These are phyloP conservation scores for Lethocerus indicus DNA, from an alignment of 1,140 invertebrate genomes.

Conservation along the genomic window DNA sequence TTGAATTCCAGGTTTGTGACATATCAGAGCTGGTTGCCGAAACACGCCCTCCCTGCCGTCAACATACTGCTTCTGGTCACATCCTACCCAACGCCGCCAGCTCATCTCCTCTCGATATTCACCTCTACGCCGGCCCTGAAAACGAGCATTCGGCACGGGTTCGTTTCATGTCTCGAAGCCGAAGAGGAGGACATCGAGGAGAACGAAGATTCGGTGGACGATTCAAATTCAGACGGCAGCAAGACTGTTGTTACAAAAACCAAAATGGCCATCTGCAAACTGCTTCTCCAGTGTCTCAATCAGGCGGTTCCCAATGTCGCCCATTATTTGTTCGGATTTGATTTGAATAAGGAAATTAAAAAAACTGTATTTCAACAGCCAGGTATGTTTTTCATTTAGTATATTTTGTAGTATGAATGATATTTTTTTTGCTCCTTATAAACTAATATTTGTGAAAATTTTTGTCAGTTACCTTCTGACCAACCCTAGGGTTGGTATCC, in stretches of 20 bases:
- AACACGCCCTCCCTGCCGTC: constrained; percentile 50
- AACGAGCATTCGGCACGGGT: constrained; percentile 52
- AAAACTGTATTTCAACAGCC: constrained; percentile 51
- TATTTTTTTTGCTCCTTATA: not conserved
- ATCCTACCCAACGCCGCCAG: constrained; percentile 41
- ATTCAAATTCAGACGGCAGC: constrained; percentile 14
- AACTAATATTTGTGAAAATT: too few relatives aligned
- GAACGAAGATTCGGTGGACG: constrained; percentile 15
- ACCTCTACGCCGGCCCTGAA: constrained; percentile 35
- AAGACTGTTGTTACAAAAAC: constrained; percentile 25
- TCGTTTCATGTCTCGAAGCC: constrained; percentile 73
- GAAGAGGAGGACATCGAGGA: constrained; percentile 33
- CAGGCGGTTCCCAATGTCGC: constrained; percentile 66
- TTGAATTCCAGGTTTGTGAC: constrained; percentile 39
- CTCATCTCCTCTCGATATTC: constrained; percentile 52
- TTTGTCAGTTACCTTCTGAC: not conserved
- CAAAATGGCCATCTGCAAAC: constrained; percentile 47
- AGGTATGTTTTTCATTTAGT: constrained; percentile 23
- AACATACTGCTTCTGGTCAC: constrained; percentile 49
- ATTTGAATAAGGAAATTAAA: constrained; percentile 45
- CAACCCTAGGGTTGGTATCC: not conserved
- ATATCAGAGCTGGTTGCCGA: constrained; percentile 47
- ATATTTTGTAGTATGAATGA: not conserved
- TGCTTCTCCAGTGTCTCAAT: constrained; percentile 57
- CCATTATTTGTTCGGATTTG: constrained; percentile 79